Percentiles rank a stretch among this genome's conserved stretches.
Evolutionary conservation across 2,797 vertebrate species (phyloP).

Genomic region (Caiman crocodilus): DNA sequence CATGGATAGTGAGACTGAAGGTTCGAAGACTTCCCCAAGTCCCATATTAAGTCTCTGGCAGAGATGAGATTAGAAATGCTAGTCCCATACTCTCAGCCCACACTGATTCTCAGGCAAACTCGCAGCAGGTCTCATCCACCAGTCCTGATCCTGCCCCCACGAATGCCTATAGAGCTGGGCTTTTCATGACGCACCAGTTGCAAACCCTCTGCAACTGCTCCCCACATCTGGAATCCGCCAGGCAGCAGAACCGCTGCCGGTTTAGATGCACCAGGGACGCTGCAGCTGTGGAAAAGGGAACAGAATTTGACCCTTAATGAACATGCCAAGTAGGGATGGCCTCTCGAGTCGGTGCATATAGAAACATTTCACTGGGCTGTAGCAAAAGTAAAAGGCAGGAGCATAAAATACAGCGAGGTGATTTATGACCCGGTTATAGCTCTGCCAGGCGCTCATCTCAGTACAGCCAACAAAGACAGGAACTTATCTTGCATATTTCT

Average conservation of each 20-base stretch:
- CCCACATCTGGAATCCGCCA: neutral
- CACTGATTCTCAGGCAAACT: neutral
- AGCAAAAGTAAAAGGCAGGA: neutral
- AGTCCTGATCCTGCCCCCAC: neutral
- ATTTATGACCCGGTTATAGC: neutral
- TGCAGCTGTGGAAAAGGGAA: neutral
- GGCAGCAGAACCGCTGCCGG: neutral
- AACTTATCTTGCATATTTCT: neutral
- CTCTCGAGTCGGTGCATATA: neutral
- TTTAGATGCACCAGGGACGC: neutral
- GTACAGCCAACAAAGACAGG: neutral
- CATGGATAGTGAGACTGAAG: neutral
- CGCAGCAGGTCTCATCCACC: neutral
- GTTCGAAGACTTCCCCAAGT: neutral
- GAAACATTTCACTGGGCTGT: neutral
- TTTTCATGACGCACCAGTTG: neutral
- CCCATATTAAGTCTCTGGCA: neutral
- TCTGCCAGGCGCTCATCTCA: neutral
- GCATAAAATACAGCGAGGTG: neutral
- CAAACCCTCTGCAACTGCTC: neutral
- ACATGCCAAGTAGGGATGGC: neutral
- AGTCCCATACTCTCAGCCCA: neutral
- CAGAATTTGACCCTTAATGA: neutral
- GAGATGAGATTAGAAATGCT: neutral
- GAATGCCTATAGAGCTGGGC: neutral